These are phyloP conservation scores for Luehdorfia chinensis DNA, from an alignment of 1,140 invertebrate species.

Conservation along the genomic window DNA sequence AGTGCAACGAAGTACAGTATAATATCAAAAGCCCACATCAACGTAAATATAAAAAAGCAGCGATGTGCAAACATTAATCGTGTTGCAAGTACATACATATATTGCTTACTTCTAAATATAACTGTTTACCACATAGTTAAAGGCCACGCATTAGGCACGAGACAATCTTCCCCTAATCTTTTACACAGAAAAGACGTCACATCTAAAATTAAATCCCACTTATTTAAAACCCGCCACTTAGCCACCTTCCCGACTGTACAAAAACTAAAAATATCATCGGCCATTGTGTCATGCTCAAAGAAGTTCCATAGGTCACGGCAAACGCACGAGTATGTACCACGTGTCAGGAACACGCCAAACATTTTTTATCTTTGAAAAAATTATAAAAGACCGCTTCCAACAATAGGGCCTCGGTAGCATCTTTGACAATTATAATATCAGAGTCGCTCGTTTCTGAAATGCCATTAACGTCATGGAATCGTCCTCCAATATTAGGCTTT, in stretches of 20 bases:
- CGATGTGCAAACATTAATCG: conserved; percentile 13
- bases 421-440: conserved; percentile 77
- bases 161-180: conserved; percentile 66
- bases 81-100: conserved; percentile 7
- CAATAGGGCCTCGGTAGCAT: conserved; percentile 73
- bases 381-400: conserved; percentile 69
- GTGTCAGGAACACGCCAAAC: conserved; percentile 75
- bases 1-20: conserved; percentile 26
- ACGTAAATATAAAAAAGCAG: conserved; percentile 5
- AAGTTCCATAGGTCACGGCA: conserved; percentile 74
- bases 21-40: conserved; percentile 27
- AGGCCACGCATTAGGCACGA: conserved; percentile 67
- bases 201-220: conserved; percentile 75
- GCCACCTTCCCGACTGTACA: conserved; percentile 69
- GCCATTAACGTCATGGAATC: conserved; percentile 38
- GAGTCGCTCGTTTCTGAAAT: conserved; percentile 31
- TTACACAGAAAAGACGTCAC: conserved; percentile 57
- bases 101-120: conserved; percentile 38
- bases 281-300: conserved; percentile 74
- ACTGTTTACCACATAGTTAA: conserved; percentile 32
- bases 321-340: conserved; percentile 59
- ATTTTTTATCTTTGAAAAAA: conserved; percentile 75
- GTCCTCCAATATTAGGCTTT: conserved; percentile 45
- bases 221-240: conserved; percentile 74
- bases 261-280: conserved; percentile 74